A percentile compares a stretch with the other conserved stretches of the same genome.
Evolutionary conservation across 2,113 vertebrate genomes (phyloP).

Genomic region (Panurus biarmicus): DNA sequence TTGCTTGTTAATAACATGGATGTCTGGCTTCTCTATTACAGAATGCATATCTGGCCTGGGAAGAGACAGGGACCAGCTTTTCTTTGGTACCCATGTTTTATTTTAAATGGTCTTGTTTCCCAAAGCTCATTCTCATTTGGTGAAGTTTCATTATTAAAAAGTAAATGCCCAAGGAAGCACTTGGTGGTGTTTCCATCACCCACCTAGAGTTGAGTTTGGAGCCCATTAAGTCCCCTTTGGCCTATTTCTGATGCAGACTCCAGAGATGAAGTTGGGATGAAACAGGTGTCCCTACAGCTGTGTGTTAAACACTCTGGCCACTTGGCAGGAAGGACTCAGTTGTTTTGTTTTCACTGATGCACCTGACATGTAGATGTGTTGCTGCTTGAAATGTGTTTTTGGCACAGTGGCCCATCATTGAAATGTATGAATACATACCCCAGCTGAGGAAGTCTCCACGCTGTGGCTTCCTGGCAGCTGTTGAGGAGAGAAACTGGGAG

Average conservation of each 20-base stretch:
- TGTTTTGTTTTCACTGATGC: not conserved
- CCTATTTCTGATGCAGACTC: not conserved
- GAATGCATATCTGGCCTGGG: not conserved
- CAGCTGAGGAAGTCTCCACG: not conserved
- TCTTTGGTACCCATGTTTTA: not conserved
- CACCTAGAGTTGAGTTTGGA: not conserved
- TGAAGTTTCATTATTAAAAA: not conserved
- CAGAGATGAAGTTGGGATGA: not conserved
- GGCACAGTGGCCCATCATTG: not conserved
- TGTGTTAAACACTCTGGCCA: not conserved
- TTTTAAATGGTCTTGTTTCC: not conserved
- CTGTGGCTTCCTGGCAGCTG: not conserved
- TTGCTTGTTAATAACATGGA: not conserved
- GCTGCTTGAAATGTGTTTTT: not conserved
- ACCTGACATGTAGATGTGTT: not conserved
- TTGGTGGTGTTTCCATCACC: not conserved
- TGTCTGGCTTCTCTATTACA: not conserved
- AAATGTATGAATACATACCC: not conserved
- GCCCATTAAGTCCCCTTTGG: not conserved
- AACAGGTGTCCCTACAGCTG: not conserved
- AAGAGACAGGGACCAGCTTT: not conserved
- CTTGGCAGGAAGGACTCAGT: rapidly evolving
- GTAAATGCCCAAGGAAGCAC: not conserved
- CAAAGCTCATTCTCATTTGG: not conserved
- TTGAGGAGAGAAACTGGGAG: not conserved